Evolutionary conservation across 1,140 invertebrate species (phyloP), one percentile per base, ranked within the genome.

Genomic region (Melipona quadrifasciata): DNA sequence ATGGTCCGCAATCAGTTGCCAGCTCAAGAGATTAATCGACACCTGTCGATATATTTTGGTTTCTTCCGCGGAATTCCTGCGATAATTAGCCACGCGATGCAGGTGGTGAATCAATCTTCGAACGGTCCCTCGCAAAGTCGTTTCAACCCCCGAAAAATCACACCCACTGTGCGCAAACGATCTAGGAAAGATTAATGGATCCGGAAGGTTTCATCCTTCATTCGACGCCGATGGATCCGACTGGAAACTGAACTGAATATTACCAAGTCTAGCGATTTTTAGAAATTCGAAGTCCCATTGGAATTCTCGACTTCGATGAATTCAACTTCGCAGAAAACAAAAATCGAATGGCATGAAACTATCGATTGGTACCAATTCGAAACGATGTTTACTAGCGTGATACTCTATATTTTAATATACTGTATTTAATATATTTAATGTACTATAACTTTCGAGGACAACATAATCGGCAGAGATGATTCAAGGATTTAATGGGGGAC

Each of bases 21-120:
- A 31, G 31, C 31, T 1, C 31, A 31, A 31, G 31, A 1, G 31
- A 27, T 71, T 71, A 71, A 47, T 71, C 24, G 24, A 47, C 34
- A 5, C 10, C 0, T 71, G 21, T 71, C 24, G 16, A 75, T 55
- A 14, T 14, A 27, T 53, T 74, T 1, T 75, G 6, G 39, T 47
- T 47, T 47, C 39, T 39, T n/a, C 31, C 21, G 31, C 12, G 5
- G 24, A n/a, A 61, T 61, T 61, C 58, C 58, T 10, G 12, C 58
- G 24, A 82, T 74, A 72, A 87, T 86, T 87, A 82, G 39, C 24
- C n/a, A 39, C 57, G 57, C 70, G 31, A 78, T 51, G 31, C 71
- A 27, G 75, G 73, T 27, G 76, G 86, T 79, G 58, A 87, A 87
- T 87, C 85, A 87, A 80, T 87, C 86, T 84, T 83, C 64, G 19